Percentiles rank a stretch among this genome's conserved stretches.
These are phyloP conservation scores for Porites divaricata DNA, from an alignment of 92 coral and sea anemone genomes.

Conservation along the genomic window DNA sequence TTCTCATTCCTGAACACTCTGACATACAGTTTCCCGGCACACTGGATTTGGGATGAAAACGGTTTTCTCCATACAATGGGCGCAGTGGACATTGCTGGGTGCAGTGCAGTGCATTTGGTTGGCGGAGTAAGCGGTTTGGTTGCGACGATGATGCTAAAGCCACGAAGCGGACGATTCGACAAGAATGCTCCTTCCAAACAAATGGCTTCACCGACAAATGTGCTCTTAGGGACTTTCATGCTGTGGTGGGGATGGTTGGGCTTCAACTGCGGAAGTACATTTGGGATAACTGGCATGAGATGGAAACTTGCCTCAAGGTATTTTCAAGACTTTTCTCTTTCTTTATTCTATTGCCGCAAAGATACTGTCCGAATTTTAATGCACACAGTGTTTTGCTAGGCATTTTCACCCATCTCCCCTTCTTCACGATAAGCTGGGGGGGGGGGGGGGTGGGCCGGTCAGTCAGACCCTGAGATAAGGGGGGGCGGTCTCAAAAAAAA, in stretches of 20 bases:
- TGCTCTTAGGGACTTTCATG: constrained; percentile 95
- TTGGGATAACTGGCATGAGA: constrained; percentile 94
- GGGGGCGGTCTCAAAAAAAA: no score
- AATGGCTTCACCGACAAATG: constrained; percentile 98
- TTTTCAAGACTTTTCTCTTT: background rate
- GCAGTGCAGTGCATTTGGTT: constrained; percentile 88
- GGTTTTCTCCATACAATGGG: constrained; percentile 79
- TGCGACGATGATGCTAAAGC: constrained; percentile 83
- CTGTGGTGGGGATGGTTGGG: constrained; percentile 99
- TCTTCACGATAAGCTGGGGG: no score
- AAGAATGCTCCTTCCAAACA: constrained; percentile 38
- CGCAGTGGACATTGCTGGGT: constrained; percentile 90
- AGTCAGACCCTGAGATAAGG: no score
- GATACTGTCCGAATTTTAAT: no score
- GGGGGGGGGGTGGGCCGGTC: no score
- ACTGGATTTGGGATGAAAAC: constrained; percentile 87
- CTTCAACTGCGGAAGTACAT: constrained; percentile 97
- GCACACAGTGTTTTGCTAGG: no score
- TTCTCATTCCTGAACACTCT: constrained; percentile 86
- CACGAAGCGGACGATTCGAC: constrained; percentile 73
- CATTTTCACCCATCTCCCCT: no score
- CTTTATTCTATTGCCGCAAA: no score
- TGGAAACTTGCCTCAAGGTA: constrained; percentile 98
- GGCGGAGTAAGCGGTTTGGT: constrained; percentile 87
- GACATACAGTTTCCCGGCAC: constrained; percentile 92